Base-by-base conservation (phyloP, 2,888 invertebrate species). In the Nymphalis urticae region DNA sequence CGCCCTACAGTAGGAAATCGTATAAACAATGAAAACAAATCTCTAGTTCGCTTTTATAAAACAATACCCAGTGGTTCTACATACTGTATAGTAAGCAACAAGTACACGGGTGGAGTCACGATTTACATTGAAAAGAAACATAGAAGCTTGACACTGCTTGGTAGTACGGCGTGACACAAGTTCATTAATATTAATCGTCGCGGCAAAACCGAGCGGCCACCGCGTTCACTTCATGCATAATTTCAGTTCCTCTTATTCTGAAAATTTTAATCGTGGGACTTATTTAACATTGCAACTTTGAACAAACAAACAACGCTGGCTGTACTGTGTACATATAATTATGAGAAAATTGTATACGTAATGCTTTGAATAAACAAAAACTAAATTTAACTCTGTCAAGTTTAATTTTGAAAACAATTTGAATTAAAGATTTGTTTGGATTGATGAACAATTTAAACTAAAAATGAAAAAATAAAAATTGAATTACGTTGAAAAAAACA, bases 161-260 rank as follows among this genome's bases (percentile, higher is more conserved):
- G 79, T 79, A 82, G 85, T 84, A 79, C 84, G 82, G 83, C 85
- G 87, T 88, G 90, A 87, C 90, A 86, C 87, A 81, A 83, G 67
- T 83, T 88, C 91, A 91, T 91, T 89, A 90, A 91, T 90, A 91
- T 91, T 91, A 89, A 91, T 88, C 84, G 84, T 75, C 77, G 80
- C 58, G 58, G 58, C 54, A 81, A 79, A 82, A 78, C 82, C 82
- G 80, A 78, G 76, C 81, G 85, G 85, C 85, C 82, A 85, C 86
- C 85, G 84, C 84, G 85, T 83, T 83, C 83, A 79, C 83, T 86
- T 84, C 86, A 87, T 90, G 90, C 89, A 90, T 91, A 90, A 90
- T 88, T 88, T 85, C 82, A 82, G 79, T 80, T 80, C 77, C 76
- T 80, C 81, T 80, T 84, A 79, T 82, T 77, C 81, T 78, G 84